These are phyloP conservation scores for Sycophaga agraensis DNA, from an alignment of 1,140 invertebrate genomes.

Conservation along the genomic window DNA sequence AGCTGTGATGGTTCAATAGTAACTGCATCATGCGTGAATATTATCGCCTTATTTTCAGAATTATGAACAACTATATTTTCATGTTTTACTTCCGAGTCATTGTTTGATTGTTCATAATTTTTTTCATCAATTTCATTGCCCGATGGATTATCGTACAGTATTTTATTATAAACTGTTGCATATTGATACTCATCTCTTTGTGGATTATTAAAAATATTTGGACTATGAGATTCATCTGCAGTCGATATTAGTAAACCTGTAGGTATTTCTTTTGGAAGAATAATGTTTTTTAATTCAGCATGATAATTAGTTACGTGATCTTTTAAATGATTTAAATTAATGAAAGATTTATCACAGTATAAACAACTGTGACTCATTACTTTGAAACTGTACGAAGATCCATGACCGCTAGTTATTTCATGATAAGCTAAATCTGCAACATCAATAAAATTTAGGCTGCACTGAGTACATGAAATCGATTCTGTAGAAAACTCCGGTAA, in stretches of 20 bases:
- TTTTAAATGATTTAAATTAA: constrained; percentile 44
- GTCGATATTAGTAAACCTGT: constrained; percentile 53
- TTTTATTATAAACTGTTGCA: constrained; percentile 37
- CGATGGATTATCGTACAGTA: too few species aligned
- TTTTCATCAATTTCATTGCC: too few species aligned
- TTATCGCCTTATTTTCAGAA: too few species aligned
- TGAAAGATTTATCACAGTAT: constrained; percentile 49
- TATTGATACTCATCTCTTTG: constrained; percentile 42
- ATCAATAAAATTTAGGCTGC: constrained; percentile 43
- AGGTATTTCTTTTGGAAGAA: constrained; percentile 14
- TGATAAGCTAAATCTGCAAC: constrained; percentile 43
- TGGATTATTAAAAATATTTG: too few species aligned
- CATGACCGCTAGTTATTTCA: constrained; percentile 47
- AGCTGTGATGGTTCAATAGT: constrained; percentile 40
- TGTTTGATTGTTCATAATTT: too few species aligned
- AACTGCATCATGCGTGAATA: constrained; percentile 44
- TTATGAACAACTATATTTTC: constrained; percentile 52
- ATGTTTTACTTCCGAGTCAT: too few species aligned
- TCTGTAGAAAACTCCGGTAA: constrained; percentile 32
- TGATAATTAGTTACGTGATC: constrained; percentile 21
- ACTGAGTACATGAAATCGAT: constrained; percentile 43
- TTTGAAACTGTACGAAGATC: constrained; percentile 33
- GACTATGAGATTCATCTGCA: constrained; percentile 60
- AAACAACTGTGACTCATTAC: constrained; percentile 46
- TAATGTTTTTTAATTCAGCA: background rate